Evolutionary conservation across 1,140 invertebrate species (phyloP).

Genomic region (Sipha flava): DNA sequence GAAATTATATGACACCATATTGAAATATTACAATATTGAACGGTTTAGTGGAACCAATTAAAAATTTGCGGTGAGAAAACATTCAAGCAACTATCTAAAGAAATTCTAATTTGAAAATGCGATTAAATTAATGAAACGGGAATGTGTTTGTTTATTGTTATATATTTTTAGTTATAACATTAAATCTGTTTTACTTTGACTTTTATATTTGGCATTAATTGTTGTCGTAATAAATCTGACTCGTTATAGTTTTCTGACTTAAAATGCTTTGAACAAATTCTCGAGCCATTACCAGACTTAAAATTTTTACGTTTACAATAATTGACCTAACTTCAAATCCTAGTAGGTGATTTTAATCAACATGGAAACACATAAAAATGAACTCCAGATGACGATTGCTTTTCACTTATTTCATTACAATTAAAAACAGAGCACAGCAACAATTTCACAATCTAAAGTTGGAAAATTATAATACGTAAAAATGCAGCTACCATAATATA

Average conservation of each 20-base stretch:
- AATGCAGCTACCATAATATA: no score
- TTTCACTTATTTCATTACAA: not conserved
- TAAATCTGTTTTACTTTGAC: not conserved
- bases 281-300: not conserved
- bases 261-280: not conserved
- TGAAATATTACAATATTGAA: no score
- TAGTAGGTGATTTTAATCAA: not conserved
- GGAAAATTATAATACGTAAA: no score
- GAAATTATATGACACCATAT: no score
- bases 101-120: no score
- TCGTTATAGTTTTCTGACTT: not conserved
- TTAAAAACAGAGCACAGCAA: not conserved
- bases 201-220: not conserved
- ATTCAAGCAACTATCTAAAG: no score
- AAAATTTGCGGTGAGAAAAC: no score
- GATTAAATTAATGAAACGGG: no score
- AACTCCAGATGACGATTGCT: not conserved
- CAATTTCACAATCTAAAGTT: not conserved
- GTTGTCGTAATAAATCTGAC: not conserved
- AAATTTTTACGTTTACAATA: not conserved
- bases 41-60: no score
- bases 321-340: not conserved
- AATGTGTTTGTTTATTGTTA: no score
- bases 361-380: not conserved
- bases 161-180: no score